phyloP scores from a whole-genome alignment of 1,140 invertebrate species.

The Cotesia glomerata region DNA sequence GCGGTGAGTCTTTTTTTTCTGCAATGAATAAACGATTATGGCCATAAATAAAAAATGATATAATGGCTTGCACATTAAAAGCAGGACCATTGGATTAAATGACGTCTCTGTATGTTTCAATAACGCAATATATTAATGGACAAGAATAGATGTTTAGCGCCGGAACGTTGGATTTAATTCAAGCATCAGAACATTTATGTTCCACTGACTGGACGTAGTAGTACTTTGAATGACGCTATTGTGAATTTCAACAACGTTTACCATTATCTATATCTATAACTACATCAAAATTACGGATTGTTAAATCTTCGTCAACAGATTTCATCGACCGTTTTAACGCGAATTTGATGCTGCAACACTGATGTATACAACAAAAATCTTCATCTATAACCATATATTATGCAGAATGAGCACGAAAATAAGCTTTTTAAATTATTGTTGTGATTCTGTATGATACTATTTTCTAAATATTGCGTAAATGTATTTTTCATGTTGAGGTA shows the following conservation, averaged over 20 bases:
- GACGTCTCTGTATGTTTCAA: neutral
- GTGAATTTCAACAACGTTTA: constrained; percentile 12
- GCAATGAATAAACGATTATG: constrained; percentile 2
- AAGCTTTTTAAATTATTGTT: no score
- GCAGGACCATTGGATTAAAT: constrained; percentile 32
- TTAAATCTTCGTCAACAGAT: constrained; percentile 12
- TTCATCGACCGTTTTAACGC: neutral
- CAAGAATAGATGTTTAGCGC: neutral
- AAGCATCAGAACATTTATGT: constrained; percentile 25
- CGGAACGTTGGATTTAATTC: constrained; percentile 33
- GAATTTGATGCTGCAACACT: neutral
- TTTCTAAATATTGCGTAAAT: no score
- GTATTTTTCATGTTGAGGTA: no score
- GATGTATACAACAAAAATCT: no score
- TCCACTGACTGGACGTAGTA: constrained; percentile 7
- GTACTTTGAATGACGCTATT: neutral
- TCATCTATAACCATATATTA: no score
- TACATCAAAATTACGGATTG: neutral
- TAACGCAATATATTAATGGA: no score
- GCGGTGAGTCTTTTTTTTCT: no score
- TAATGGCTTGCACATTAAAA: constrained; percentile 14
- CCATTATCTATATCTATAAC: constrained; percentile 2
- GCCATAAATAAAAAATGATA: constrained; percentile 38
- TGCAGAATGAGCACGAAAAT: no score
- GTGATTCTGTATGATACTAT: no score